Conservation (phyloP, 2,113 vertebrate species). For the Leucopsar rothschildi region DNA sequence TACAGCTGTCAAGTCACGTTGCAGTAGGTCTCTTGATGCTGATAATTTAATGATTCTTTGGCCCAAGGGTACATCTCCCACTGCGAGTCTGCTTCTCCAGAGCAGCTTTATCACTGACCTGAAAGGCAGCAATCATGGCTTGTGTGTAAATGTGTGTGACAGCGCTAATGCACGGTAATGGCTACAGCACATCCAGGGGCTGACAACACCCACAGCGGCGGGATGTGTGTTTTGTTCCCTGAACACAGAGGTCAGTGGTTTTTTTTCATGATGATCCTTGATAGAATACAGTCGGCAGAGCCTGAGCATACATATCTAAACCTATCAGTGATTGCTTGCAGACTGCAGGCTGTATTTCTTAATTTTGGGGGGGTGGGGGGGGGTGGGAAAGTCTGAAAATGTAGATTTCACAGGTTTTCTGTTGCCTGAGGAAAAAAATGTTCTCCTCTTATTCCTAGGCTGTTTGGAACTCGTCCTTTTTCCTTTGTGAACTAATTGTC, state of each 20-base stretch:
- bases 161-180: constrained; percentile 8
- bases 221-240: not conserved
- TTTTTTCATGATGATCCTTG: not conserved
- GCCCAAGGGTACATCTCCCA: constrained; percentile 13
- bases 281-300: not conserved
- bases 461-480: not conserved
- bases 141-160: not conserved
- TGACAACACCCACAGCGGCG: not conserved
- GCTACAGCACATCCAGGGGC: not conserved
- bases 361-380: rapidly evolving
- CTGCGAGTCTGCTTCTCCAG: not conserved
- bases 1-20: not conserved
- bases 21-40: not conserved
- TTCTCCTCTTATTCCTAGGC: not conserved
- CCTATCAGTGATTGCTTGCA: not conserved
- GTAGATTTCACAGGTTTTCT: not conserved
- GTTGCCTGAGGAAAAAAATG: not conserved
- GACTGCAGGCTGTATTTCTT: not conserved
- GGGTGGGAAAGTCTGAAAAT: not conserved
- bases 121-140: not conserved
- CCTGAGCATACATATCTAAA: not conserved
- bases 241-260: not conserved
- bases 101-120: not conserved
- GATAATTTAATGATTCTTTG: constrained; percentile 1
- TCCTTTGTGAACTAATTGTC: not conserved